Evolutionary conservation across 2,797 vertebrate species (phyloP).

Genomic region (Platalea minor): DNA sequence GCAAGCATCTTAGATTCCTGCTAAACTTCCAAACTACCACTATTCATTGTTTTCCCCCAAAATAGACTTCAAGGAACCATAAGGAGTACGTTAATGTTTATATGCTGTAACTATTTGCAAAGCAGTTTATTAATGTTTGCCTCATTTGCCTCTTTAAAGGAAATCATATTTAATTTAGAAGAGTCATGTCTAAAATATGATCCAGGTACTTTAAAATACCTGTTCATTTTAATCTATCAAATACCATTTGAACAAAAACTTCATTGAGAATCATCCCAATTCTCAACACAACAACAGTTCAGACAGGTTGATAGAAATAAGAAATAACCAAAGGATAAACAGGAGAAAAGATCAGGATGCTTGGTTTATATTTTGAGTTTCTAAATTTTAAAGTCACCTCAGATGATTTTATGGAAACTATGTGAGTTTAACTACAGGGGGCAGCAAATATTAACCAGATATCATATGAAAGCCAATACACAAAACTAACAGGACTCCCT

Average conservation of each 20-base stretch:
- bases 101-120: conserved; percentile 20
- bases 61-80: not conserved
- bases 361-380: conserved; percentile 9
- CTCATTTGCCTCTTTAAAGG: conserved; percentile 41
- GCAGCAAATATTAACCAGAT: conserved; percentile 81
- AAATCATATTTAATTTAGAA: conserved; percentile 38
- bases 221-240: not conserved
- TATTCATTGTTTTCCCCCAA: not conserved
- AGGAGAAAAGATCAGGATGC: not conserved
- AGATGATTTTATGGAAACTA: not conserved
- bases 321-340: not conserved
- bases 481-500: not conserved
- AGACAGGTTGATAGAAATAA: not conserved
- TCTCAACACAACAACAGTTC: not conserved
- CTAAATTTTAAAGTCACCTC: conserved; percentile 12
- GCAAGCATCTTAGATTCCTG: not conserved
- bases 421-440: conserved; percentile 77
- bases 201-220: not conserved
- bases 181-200: not conserved
- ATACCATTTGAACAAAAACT: not conserved
- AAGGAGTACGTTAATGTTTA: not conserved
- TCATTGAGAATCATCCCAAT: not conserved
- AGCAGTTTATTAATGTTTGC: conserved; percentile 49
- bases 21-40: conserved; percentile 32
- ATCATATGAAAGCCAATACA: not conserved